Evolutionary conservation across 1,140 invertebrate species (phyloP).

Genomic region (Bombus breviceps): DNA sequence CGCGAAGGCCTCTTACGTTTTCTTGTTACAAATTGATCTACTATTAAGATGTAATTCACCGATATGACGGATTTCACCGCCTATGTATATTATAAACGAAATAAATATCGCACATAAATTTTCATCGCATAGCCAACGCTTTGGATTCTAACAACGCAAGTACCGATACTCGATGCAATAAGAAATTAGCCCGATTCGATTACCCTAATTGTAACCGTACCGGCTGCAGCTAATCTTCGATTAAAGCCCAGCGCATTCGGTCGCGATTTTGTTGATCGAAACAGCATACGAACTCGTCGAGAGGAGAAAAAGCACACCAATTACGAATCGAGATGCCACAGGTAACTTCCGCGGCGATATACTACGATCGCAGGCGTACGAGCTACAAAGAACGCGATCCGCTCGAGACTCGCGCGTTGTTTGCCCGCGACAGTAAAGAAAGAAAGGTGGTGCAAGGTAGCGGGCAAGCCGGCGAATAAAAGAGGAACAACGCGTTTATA

Average conservation of each 20-base stretch:
- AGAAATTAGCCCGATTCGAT: neutral
- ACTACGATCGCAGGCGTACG: neutral
- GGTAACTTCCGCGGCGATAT: neutral
- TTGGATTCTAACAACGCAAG: neutral
- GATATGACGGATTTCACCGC: no score
- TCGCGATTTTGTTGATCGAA: neutral
- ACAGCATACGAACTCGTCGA: neutral
- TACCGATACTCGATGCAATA: neutral
- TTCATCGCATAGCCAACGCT: neutral
- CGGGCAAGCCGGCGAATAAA: neutral
- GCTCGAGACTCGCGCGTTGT: neutral
- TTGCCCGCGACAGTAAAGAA: constrained; percentile 2
- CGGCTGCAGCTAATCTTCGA: neutral
- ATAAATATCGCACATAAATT: neutral
- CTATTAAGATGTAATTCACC: no score
- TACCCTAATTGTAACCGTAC: neutral
- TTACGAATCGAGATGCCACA: constrained; percentile 29
- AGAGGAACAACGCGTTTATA: constrained; percentile 69
- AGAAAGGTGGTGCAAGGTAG: constrained; percentile 1
- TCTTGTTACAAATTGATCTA: no score
- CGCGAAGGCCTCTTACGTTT: no score
- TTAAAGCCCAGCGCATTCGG: neutral
- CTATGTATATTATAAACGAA: no score
- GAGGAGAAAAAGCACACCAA: constrained; percentile 14
- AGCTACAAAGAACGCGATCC: constrained; percentile 1